A percentile compares a stretch with the other conserved stretches of the same genome.
phyloP scores from a whole-genome alignment of 2,113 vertebrate genomes.

The Ibidorhyncha struthersii region DNA sequence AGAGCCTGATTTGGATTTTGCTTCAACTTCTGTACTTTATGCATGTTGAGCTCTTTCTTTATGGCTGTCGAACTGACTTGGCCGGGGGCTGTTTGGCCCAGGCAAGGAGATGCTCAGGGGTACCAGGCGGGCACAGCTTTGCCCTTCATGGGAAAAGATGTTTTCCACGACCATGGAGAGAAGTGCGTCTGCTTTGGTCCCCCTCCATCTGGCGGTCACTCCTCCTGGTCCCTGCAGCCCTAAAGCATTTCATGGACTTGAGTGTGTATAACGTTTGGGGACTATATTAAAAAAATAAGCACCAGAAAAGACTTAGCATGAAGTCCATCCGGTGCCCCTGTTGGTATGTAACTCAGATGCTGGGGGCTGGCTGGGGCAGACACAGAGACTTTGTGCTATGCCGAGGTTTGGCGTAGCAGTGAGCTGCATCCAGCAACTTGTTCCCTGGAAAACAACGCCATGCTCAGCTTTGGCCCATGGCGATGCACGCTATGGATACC shows the following conservation, averaged over 20 bases:
- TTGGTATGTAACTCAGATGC: neutral
- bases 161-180: neutral
- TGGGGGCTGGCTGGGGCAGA: neutral
- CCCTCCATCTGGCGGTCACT: neutral
- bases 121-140: neutral
- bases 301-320: too few relatives aligned
- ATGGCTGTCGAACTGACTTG: accelerated
- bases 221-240: neutral
- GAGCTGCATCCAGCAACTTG: neutral
- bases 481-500: accelerated
- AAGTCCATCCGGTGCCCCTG: neutral
- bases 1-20: neutral
- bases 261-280: accelerated
- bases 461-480: neutral
- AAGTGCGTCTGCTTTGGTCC: accelerated
- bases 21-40: neutral
- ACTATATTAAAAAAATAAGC: neutral
- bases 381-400: accelerated
- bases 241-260: neutral
- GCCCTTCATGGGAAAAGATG: neutral
- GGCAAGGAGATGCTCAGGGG: neutral
- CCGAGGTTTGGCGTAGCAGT: accelerated
- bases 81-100: neutral
- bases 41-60: neutral
- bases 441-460: accelerated